Evolutionary conservation across 2,888 invertebrate genomes (phyloP).

Genomic region (Sminthurinus aureus): DNA sequence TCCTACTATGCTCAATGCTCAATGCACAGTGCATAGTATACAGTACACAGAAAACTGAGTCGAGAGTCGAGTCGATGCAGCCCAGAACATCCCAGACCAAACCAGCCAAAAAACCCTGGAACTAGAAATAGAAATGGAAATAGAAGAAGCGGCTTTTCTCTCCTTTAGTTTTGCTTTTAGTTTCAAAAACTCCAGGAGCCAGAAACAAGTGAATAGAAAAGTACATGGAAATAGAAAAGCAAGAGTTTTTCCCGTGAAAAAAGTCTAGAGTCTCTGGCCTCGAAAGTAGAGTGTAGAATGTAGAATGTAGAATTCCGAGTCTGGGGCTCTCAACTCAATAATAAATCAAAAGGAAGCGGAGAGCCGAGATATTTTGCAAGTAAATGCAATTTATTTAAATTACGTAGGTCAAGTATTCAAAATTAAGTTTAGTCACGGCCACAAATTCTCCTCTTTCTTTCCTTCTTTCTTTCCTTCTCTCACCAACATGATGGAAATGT

Average conservation of each 20-base stretch:
- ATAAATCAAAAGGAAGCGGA: constrained; percentile 1
- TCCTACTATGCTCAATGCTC: too few species aligned
- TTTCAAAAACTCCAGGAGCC: not conserved
- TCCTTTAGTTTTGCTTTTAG: not conserved
- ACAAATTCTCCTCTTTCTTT: not conserved
- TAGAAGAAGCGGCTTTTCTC: not conserved
- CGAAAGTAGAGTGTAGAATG: too few species aligned
- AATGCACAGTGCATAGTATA: not conserved
- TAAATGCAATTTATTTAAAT: constrained; percentile 9
- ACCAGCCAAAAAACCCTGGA: too few species aligned
- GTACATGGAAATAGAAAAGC: not conserved
- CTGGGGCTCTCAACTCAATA: not conserved
- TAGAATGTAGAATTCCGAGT: too few species aligned
- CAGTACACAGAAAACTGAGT: not conserved
- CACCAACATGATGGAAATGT: too few species aligned
- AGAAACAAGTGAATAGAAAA: not conserved
- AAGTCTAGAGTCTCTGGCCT: not conserved
- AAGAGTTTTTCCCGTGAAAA: not conserved
- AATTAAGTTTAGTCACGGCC: constrained; percentile 14
- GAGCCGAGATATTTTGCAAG: not conserved
- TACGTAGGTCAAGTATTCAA: constrained; percentile 15
- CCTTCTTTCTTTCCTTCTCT: not conserved
- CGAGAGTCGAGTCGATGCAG: too few species aligned
- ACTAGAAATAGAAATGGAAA: too few species aligned
- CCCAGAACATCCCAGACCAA: too few species aligned